phyloP scores from a whole-genome alignment of 2,888 invertebrate species.

The Molanna angustata region DNA sequence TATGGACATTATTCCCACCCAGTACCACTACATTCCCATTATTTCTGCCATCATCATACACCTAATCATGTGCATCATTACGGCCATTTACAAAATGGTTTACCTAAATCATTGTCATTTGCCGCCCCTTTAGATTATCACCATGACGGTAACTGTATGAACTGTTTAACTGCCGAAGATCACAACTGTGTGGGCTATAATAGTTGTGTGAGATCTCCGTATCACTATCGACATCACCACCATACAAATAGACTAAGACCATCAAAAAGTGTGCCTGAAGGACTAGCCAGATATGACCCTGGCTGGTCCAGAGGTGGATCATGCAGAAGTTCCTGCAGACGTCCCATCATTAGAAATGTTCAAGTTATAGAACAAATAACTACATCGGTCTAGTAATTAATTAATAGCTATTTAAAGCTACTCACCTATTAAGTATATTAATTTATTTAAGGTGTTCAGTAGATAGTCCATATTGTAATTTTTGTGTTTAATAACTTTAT shows the following conservation, averaged over 20 bases:
- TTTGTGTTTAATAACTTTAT: conserved; percentile 12
- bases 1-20: conserved; percentile 41
- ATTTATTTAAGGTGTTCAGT: conserved; percentile 29
- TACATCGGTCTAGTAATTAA: conserved; percentile 65
- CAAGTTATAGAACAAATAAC: conserved; percentile 85
- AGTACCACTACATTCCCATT: conserved; percentile 30
- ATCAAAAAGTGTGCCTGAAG: conserved; percentile 71
- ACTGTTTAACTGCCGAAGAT: conserved; percentile 32
- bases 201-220: conserved; percentile 37
- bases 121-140: conserved; percentile 59
- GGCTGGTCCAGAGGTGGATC: conserved; percentile 46
- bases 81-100: conserved; percentile 38
- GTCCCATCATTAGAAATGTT: conserved; percentile 58
- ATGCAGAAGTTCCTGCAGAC: conserved; percentile 46
- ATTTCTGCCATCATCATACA: conserved; percentile 31
- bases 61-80: conserved; percentile 38
- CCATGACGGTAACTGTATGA: conserved; percentile 32
- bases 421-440: no score
- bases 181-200: conserved; percentile 39
- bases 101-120: conserved; percentile 62
- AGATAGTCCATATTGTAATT: conserved; percentile 20
- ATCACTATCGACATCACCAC: conserved; percentile 36
- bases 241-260: conserved; percentile 53
- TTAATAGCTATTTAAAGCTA: no score
- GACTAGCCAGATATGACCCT: conserved; percentile 55